These are phyloP conservation scores for Aplodontia rufa DNA, from an alignment of 2,113 vertebrate species.

Conservation along the genomic window DNA sequence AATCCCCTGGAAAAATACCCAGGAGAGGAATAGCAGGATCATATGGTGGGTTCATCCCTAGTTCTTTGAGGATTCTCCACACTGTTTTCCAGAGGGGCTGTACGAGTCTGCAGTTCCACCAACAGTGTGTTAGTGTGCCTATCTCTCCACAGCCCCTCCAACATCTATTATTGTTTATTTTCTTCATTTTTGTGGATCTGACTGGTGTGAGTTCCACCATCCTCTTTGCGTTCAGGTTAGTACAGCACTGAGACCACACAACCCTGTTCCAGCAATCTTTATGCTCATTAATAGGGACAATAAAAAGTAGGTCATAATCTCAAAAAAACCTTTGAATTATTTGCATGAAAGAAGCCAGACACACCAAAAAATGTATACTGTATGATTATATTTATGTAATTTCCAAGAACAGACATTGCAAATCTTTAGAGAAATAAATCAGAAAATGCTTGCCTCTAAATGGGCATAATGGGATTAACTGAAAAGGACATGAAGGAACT, in stretches of 20 bases:
- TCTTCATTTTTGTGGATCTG: too few species aligned
- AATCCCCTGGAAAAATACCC: too few species aligned
- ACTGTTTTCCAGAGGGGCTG: too few species aligned
- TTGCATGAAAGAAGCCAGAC: conserved; percentile 6
- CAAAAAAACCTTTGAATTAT: conserved; percentile 15
- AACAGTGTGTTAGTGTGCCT: too few species aligned
- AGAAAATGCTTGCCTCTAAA: not conserved
- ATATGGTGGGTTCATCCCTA: too few species aligned
- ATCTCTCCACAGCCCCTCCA: too few species aligned
- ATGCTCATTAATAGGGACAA: not conserved
- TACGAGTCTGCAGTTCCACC: too few species aligned
- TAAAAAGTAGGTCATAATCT: not conserved
- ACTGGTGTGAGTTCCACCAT: too few species aligned
- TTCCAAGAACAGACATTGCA: not conserved
- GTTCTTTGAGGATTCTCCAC: too few species aligned
- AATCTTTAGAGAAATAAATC: not conserved
- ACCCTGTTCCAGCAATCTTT: not conserved
- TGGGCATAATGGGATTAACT: not conserved
- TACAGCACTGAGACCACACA: not conserved
- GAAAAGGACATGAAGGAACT: not conserved
- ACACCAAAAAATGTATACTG: not conserved
- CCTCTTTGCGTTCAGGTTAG: not conserved
- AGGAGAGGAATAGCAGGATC: too few species aligned
- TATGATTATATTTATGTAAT: not conserved
- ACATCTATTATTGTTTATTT: too few species aligned